Conservation (phyloP, 2,113 vertebrate species). For the Mystacornis crossleyi region DNA sequence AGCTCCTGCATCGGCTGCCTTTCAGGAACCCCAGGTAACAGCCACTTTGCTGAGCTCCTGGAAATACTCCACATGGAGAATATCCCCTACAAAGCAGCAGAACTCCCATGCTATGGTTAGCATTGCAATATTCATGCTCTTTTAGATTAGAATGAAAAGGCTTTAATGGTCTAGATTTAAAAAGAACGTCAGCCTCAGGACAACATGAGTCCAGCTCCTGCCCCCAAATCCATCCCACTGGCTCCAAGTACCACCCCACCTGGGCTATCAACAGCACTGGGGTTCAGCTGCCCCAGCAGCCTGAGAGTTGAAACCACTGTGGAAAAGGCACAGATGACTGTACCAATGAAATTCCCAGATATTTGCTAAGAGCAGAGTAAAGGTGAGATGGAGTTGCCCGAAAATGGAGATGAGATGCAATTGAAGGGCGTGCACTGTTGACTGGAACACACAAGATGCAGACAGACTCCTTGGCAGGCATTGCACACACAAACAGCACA, state of each 20-base stretch:
- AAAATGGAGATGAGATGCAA: neutral
- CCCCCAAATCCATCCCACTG: accelerated
- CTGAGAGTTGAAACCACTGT: neutral
- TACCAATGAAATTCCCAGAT: neutral
- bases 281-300: neutral
- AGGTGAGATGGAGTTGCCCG: neutral
- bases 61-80: neutral
- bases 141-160: neutral
- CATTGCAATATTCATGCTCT: neutral
- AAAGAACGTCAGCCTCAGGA: neutral
- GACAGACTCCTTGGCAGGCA: neutral
- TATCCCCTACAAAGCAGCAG: neutral
- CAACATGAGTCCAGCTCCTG: neutral
- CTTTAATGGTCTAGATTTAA: neutral
- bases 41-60: neutral
- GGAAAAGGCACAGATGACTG: neutral
- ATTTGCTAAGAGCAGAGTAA: neutral
- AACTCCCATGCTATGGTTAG: neutral
- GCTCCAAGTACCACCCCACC: accelerated
- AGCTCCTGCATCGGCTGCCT: neutral
- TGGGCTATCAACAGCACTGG: neutral
- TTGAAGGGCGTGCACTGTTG: neutral
- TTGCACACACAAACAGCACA: neutral
- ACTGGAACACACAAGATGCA: neutral
- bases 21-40: neutral